phyloP scores from a whole-genome alignment of 2,113 vertebrate species.

The Rhizomys pruinosus region DNA sequence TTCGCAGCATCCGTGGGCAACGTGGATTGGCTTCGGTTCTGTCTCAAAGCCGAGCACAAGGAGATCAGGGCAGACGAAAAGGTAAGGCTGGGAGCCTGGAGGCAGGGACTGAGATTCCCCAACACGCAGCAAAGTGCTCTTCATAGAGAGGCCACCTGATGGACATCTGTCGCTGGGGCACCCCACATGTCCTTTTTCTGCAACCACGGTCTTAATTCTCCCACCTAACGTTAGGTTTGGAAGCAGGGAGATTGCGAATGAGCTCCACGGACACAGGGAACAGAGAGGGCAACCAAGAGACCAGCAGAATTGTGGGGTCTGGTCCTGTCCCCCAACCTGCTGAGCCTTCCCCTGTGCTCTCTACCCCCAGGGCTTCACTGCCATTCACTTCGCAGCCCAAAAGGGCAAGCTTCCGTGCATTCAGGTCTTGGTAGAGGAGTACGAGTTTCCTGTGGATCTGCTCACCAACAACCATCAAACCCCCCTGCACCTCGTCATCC shows the following conservation, averaged over 20 bases:
- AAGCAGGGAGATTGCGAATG: not conserved
- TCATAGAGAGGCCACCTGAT: not conserved
- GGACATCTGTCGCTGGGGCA: not conserved
- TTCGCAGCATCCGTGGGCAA: conserved; percentile 74
- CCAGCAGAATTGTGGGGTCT: not conserved
- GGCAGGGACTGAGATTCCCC: not conserved
- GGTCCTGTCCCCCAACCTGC: not conserved
- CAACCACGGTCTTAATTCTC: not conserved
- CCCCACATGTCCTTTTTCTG: not conserved
- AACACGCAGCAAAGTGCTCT: not conserved
- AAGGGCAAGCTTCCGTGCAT: conserved; percentile 75
- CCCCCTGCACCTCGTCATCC: conserved; percentile 81
- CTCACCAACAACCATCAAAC: conserved; percentile 68
- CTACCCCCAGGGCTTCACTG: conserved; percentile 79
- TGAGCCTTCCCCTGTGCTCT: not conserved
- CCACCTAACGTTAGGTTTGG: not conserved
- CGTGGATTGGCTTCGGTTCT: conserved; percentile 75
- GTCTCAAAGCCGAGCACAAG: not conserved
- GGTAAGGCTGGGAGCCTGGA: conserved; percentile 24
- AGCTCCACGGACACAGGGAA: not conserved
- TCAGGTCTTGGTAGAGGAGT: conserved; percentile 80
- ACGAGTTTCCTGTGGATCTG: conserved; percentile 70
- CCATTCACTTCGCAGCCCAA: conserved; percentile 80
- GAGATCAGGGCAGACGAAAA: conserved; percentile 18
- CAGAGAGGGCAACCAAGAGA: not conserved